Base-by-base conservation (phyloP, 2,888 invertebrate species). In the Zonitis immaculata region DNA sequence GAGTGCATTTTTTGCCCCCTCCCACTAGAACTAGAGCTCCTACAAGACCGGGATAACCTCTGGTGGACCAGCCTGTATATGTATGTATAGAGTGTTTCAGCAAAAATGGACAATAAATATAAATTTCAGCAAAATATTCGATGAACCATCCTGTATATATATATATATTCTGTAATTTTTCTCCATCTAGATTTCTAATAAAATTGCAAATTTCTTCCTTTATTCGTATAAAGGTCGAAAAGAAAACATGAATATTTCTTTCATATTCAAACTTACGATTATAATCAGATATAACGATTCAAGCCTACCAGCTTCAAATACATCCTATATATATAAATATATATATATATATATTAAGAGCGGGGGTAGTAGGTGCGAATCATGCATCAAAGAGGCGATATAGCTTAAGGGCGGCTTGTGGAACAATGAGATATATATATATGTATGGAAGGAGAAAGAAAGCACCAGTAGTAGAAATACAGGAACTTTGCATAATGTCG, bases 401-500 rank as follows among this genome's bases (percentile, higher is more conserved):
- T 57, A 63, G 56, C 52, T 50, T 61, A 54, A 65, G 65, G 58
- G 56, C 52, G 58, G 54, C 69, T 32, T 32, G 32, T n/a, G 32
- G 12, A 2, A 14, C 32, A 6, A 0, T 32, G 7, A 14, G 32
- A n/a, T 32, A 5, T 8, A n/a, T 42, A 28, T 48, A 22, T 35
- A 22, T n/a, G 4, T 47, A 52, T n/a, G 51, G 54, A 56, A 54
- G 61, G 54, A 52, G 56, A 64, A 60, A 67, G 65, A 59, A 56
- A 58, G 57, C 51, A 66, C 63, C 66, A 67, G 68, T 67, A 64
- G 66, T 67, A 69, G 71, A 71, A 71, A 35, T 14, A 71, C 71
- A 69, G 73, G 70, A 73, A 74, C 73, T 75, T 75, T 75, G 75
- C 75, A 75, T 75, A 75, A 75, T 75, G 75, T 75, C 73, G 72